These are phyloP conservation scores for Clarias pachynema DNA, from an alignment of 2,797 vertebrate species.

Conservation along the genomic window DNA sequence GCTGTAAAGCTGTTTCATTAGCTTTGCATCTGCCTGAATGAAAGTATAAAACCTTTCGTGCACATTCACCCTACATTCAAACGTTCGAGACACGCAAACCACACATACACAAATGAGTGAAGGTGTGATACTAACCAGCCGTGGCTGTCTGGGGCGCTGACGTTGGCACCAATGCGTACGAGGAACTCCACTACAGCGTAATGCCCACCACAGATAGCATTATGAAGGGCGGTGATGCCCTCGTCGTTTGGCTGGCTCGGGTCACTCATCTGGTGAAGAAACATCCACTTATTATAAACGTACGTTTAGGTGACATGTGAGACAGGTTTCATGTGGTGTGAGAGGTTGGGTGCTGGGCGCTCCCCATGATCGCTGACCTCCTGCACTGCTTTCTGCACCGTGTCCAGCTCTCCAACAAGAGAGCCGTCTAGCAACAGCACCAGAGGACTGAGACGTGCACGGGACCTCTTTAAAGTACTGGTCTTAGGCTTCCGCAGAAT, in stretches of 20 bases:
- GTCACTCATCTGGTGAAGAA: slow-evolving; percentile 78
- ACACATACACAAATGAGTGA: background rate
- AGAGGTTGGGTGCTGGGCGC: background rate
- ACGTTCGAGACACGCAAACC: background rate
- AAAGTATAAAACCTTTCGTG: background rate
- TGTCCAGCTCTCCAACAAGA: slow-evolving; percentile 87
- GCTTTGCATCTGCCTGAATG: background rate
- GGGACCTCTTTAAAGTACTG: slow-evolving; percentile 57
- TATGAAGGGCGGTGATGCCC: slow-evolving; percentile 92
- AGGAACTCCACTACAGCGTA: slow-evolving; percentile 86
- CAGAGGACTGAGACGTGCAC: slow-evolving; percentile 83
- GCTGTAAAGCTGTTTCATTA: background rate
- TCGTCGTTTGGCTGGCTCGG: slow-evolving; percentile 91
- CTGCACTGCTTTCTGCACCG: slow-evolving; percentile 83
- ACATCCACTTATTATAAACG: background rate
- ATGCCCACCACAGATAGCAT: slow-evolving; percentile 89
- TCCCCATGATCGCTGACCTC: slow-evolving; percentile 75
- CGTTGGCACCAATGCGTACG: slow-evolving; percentile 83
- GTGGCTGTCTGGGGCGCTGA: slow-evolving; percentile 89
- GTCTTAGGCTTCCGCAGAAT: slow-evolving; percentile 76
- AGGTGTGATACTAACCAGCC: slow-evolving; percentile 78
- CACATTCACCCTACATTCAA: background rate
- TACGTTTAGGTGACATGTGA: background rate
- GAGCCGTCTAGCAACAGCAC: slow-evolving; percentile 87
- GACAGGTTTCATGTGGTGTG: background rate